Percentiles rank a stretch among this genome's conserved stretches.
phyloP scores from a whole-genome alignment of 53 echinoderm and acorn worm genomes.

The Actinopyga echinites region DNA sequence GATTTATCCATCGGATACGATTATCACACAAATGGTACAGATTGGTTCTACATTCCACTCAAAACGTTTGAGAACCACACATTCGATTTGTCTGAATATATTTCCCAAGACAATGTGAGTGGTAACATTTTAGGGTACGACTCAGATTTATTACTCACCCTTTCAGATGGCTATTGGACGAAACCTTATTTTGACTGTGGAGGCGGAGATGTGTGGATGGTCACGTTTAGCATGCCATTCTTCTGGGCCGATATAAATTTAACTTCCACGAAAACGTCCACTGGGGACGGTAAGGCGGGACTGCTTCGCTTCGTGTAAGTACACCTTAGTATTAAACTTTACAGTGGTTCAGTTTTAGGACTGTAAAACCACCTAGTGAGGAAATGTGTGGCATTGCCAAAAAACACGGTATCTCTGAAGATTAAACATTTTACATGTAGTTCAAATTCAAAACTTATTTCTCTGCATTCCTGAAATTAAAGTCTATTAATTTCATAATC shows the following conservation, averaged over 20 bases:
- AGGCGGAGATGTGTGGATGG: slow-evolving; percentile 99
- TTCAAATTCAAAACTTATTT: too few relatives aligned
- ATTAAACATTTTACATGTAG: too few relatives aligned
- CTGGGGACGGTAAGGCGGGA: background rate
- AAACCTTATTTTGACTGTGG: slow-evolving; percentile 98
- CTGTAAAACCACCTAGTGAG: too few relatives aligned
- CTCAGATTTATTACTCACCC: slow-evolving; percentile 54
- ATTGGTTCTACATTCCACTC: slow-evolving; percentile 87
- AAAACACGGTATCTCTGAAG: too few relatives aligned
- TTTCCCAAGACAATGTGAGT: background rate
- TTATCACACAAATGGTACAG: slow-evolving; percentile 74
- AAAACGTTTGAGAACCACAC: slow-evolving; percentile 37
- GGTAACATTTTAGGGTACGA: background rate
- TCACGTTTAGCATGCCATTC: slow-evolving; percentile 94
- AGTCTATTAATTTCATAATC: too few relatives aligned
- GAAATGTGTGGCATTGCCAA: too few relatives aligned
- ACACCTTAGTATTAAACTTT: background rate
- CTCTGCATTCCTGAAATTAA: too few relatives aligned
- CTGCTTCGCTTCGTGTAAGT: slow-evolving; percentile 24
- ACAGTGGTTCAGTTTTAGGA: too few relatives aligned
- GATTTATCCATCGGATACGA: slow-evolving; percentile 92
- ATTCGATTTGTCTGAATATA: background rate
- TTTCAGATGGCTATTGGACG: slow-evolving; percentile 95
- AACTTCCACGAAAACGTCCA: background rate
- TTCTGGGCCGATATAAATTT: slow-evolving; percentile 26